phyloP scores from a whole-genome alignment of 2,888 invertebrate species.

The Oegoconia quadripuncta region DNA sequence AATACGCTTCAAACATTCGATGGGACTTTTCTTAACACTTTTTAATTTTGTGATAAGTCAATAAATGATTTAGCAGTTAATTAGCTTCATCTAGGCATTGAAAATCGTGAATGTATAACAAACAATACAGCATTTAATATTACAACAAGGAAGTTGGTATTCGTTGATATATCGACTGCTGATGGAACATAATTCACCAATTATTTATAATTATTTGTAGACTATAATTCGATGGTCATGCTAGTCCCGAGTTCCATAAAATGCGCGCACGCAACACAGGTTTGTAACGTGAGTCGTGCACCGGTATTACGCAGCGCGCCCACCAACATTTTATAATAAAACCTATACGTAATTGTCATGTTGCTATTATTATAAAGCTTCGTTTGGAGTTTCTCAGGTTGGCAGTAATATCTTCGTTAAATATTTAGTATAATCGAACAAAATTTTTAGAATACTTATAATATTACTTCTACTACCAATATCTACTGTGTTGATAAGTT shows the following conservation, averaged over 20 bases:
- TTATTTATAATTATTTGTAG: slow-evolving; percentile 48
- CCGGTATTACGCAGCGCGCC: slow-evolving; percentile 58
- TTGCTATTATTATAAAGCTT: slow-evolving; percentile 2
- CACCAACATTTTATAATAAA: slow-evolving; percentile 45
- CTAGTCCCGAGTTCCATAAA: slow-evolving; percentile 20
- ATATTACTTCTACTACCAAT: background rate
- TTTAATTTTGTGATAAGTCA: no score
- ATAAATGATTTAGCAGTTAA: no score
- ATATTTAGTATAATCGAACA: background rate
- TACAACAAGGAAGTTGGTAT: no score
- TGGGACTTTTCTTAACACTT: no score
- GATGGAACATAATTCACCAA: slow-evolving; percentile 27
- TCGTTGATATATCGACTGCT: background rate
- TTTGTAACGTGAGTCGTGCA: slow-evolving; percentile 48
- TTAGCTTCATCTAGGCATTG: no score
- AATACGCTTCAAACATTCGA: no score
- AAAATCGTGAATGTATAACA: no score
- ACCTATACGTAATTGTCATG: slow-evolving; percentile 18
- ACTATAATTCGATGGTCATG: slow-evolving; percentile 46
- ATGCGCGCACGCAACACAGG: slow-evolving; percentile 23
- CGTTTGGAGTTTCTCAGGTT: background rate
- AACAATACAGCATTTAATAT: no score
- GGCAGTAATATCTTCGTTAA: background rate
- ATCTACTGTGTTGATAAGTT: background rate
- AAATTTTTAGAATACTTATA: background rate